Evolutionary conservation across 2,113 vertebrate species (phyloP).

Genomic region (Arvicanthis niloticus): DNA sequence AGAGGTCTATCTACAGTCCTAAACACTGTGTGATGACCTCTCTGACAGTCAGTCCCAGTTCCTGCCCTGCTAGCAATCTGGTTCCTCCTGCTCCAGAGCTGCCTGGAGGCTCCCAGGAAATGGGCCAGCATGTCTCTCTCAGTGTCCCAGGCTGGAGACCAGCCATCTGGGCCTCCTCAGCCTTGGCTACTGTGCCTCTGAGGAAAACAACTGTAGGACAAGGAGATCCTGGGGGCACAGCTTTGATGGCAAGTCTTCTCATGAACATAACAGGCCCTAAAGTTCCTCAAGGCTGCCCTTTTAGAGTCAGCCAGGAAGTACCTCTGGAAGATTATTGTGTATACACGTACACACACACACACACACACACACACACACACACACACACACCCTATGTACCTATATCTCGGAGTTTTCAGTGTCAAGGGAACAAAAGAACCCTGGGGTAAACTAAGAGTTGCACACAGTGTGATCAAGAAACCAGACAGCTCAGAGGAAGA

Average conservation of each 20-base stretch:
- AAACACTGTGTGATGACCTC: neutral
- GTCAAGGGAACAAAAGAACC: neutral
- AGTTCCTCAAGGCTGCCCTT: neutral
- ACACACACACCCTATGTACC: too few species aligned
- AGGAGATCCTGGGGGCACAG: neutral
- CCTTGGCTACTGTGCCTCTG: neutral
- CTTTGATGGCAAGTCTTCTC: neutral
- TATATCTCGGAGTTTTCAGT: neutral
- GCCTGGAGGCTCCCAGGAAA: neutral
- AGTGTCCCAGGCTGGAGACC: neutral
- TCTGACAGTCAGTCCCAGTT: neutral
- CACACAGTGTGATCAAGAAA: neutral
- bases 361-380: neutral
- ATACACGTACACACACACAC: too few species aligned
- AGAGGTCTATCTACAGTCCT: neutral
- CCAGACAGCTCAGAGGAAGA: neutral
- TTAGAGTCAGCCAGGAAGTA: neutral
- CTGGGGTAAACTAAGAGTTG: neutral
- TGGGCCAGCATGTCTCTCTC: neutral
- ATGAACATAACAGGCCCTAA: neutral
- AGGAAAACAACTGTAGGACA: neutral
- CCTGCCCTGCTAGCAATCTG: accelerated
- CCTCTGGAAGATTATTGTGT: neutral
- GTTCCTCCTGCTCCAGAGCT: neutral
- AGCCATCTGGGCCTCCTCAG: neutral